Conservation (phyloP, 2,113 vertebrate genomes). For the Paramisgurnus dabryanus region DNA sequence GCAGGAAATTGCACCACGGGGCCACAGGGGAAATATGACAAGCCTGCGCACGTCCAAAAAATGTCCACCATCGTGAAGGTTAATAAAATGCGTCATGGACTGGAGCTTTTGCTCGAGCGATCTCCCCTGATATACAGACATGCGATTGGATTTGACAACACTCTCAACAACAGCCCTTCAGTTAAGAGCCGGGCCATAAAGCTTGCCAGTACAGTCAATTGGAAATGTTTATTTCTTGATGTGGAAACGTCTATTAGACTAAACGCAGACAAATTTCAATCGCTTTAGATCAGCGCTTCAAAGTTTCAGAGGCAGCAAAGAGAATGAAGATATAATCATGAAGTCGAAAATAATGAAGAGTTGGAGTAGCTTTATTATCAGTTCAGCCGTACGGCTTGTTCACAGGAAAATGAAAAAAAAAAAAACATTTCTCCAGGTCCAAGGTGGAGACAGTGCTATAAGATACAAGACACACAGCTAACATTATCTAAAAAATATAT, state of each 20-base stretch:
- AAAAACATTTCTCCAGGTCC: too few species aligned
- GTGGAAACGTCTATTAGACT: slow-evolving; percentile 12
- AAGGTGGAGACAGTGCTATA: too few species aligned
- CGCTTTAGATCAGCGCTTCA: neutral
- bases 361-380: too few species aligned
- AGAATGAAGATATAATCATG: too few species aligned
- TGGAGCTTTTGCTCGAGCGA: slow-evolving; percentile 21
- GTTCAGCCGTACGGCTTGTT: too few species aligned
- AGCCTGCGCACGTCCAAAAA: slow-evolving; percentile 28
- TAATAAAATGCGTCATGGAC: slow-evolving; percentile 35
- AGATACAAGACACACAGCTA: too few species aligned
- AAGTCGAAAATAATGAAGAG: too few species aligned
- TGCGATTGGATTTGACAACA: slow-evolving; percentile 37
- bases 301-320: too few species aligned
- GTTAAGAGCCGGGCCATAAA: slow-evolving; percentile 26
- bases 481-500: too few species aligned
- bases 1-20: slow-evolving; percentile 14
- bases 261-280: neutral
- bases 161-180: slow-evolving; percentile 18
- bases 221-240: slow-evolving; percentile 16
- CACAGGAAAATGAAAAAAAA: too few species aligned
- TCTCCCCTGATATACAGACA: slow-evolving; percentile 37
- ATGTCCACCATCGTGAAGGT: slow-evolving; percentile 13
- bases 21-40: slow-evolving; percentile 41
- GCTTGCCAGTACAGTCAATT: slow-evolving; percentile 8